A percentile compares a stretch with the other conserved stretches of the same genome.
These are phyloP conservation scores for Drosophila nikananu DNA, from an alignment of 1,140 invertebrate species.

Conservation along the genomic window DNA sequence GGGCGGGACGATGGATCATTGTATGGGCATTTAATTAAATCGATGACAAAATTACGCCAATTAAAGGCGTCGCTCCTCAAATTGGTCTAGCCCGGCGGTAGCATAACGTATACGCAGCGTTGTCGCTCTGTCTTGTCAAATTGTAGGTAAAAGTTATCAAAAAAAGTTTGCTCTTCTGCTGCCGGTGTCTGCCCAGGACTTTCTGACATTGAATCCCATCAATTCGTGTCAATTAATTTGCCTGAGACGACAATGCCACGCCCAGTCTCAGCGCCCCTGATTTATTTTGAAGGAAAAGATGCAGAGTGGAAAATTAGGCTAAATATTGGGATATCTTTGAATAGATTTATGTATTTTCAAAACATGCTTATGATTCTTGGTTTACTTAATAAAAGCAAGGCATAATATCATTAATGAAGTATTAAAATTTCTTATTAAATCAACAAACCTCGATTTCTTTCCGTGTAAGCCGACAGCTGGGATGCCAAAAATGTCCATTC, in stretches of 20 bases:
- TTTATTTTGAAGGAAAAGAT: background rate
- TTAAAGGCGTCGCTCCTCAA: constrained; percentile 75
- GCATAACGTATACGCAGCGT: constrained; percentile 61
- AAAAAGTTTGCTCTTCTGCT: constrained; percentile 56
- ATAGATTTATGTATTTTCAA: no score
- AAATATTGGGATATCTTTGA: no score
- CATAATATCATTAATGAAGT: background rate
- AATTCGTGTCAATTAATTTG: constrained; percentile 83
- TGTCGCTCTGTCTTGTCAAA: constrained; percentile 61
- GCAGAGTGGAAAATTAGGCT: background rate
- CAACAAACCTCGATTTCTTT: background rate
- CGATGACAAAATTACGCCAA: constrained; percentile 83
- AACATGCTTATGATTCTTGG: background rate
- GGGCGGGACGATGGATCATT: constrained; percentile 43
- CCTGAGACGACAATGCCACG: constrained; percentile 63
- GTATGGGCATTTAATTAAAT: constrained; percentile 81
- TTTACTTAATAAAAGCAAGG: background rate
- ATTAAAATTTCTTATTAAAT: background rate
- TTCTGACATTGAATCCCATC: constrained; percentile 78
- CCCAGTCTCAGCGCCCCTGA: constrained; percentile 28
- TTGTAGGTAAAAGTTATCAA: constrained; percentile 76
- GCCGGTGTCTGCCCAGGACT: constrained; percentile 31
- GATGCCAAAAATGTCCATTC: constrained; percentile 67
- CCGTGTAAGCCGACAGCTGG: constrained; percentile 42
- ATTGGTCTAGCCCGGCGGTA: constrained; percentile 63